Base-by-base conservation (phyloP, 2,113 vertebrate species). In the Oryzias celebensis region DNA sequence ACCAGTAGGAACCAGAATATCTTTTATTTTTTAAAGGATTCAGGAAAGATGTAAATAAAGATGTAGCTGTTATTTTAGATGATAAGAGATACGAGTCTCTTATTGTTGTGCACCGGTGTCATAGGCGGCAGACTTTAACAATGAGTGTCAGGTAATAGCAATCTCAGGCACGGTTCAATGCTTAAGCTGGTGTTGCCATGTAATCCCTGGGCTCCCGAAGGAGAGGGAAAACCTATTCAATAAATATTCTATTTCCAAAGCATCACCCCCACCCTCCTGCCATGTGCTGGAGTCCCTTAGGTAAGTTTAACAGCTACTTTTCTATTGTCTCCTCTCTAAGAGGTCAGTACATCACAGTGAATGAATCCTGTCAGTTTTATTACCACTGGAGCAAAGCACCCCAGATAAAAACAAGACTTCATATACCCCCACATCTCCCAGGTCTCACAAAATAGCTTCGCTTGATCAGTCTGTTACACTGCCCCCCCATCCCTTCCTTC, bases 331-430 rank as follows among this genome's bases (percentile, higher is more conserved):
- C 77, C 77, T 46, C 87, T 92, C 90, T 88, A 91, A 91, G 91
- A 91, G 91, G 90, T 88, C 90, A 88, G 88, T 93, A 93, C 91
- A 93, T 93, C 91, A 93, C 87, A 42, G 80, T 65, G 89, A 93
- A 93, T 91, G 91, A 91, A 91, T 90, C 89, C 90, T 91, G 91
- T 93, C 91, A 91, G 68, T 91, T 92, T 93, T 93, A 93, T 93
- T 91, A 91, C 91, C 90, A 78, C 82, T 84, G 86, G 87, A 91
- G 87, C 88, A 86, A 68, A 78, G 87, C 85, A 74, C 81, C 85
- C 78, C 83, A 73, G 91, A 92, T 91, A 91, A 92, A 92, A 91
- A 91, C 89, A 91, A 89, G 87, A 88, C 88, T 90, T 91, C 85
- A 89, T 92, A 92, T 87, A 88, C 80, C 84, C 82, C 78, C 85